Percentiles rank a stretch among this genome's conserved stretches.
Evolutionary conservation across 2,888 invertebrate genomes (phyloP).

Genomic region (Camptogramma bilineatum): DNA sequence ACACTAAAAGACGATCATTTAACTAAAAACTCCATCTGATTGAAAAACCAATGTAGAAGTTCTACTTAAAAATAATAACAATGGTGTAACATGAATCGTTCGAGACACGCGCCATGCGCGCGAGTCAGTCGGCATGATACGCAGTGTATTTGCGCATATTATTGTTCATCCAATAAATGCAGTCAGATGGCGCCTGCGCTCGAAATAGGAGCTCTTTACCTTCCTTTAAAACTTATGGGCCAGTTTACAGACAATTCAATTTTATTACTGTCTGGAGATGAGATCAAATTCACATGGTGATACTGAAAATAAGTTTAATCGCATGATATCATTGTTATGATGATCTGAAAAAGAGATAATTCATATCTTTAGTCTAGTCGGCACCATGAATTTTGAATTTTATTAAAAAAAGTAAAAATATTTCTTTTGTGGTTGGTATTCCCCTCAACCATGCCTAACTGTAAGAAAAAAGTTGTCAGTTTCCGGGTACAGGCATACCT

Average conservation of each 20-base stretch:
- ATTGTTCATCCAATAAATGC: slow-evolving; percentile 26
- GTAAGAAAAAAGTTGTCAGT: not conserved
- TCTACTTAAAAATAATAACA: slow-evolving; percentile 9
- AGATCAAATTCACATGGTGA: not conserved
- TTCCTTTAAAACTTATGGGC: slow-evolving; percentile 13
- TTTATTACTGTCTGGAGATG: not conserved
- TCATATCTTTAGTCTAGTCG: no score
- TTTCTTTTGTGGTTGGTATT: slow-evolving; percentile 7
- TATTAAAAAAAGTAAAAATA: not conserved
- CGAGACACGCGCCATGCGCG: slow-evolving; percentile 20
- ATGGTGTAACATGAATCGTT: slow-evolving; percentile 7
- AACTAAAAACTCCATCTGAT: no score
- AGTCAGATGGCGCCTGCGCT: slow-evolving; percentile 29
- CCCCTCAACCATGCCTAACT: not conserved
- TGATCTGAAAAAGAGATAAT: not conserved
- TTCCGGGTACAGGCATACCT: slow-evolving; percentile 2
- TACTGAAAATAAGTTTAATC: not conserved
- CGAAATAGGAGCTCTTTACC: slow-evolving; percentile 15
- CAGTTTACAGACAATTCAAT: not conserved
- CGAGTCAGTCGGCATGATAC: slow-evolving; percentile 29
- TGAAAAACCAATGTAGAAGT: slow-evolving; percentile 7
- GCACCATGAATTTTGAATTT: no score
- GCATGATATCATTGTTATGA: not conserved
- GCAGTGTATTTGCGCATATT: slow-evolving; percentile 32
- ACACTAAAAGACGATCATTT: no score